Base-by-base conservation (phyloP, 2,113 vertebrate species). In the Vulpes lagopus region DNA sequence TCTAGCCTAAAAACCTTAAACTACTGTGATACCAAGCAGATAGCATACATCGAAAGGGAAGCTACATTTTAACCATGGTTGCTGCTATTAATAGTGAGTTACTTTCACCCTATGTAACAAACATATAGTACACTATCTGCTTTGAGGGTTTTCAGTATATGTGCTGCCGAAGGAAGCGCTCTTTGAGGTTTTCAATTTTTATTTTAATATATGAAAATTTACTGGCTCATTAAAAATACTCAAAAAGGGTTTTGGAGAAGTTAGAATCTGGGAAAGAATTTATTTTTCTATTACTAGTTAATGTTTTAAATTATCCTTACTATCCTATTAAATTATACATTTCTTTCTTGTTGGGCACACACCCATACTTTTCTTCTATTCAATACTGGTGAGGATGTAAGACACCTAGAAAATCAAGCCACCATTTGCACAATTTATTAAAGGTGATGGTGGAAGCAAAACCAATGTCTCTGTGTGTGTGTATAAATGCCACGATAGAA, bases 11-110 rank as follows among this genome's bases (percentile, higher is more conserved):
- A 5, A 76, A 65, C 16, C 27, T 94, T 86, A 69, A 93, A 49
- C 20, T 87, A 53, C 49, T 78, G 2, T 38, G 1, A 67, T 73
- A 67, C 16, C 25, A 69, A 17, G 12, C 76, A 73, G 22, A 76
- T 35, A 51, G 14, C 51, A 81, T 60, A n/a, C 11, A 53, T 91
- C 12, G 6, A 14, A 92, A 4, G 64, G 25, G 76, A 87, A 55
- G 32, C 35, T 93, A 16, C 19, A 96, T 73, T 84, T 95, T 89
- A 78, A 94, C 49, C 59, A 25, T 65, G 67, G 3, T 35, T 27
- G 67, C 16, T 87, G 20, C 16, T 71, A 69, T 64, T 84, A 90
- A 84, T 76, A 79, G 71, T 83, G 32, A 94, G 12, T 71, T 96
- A 51, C 3, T 32, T 83, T 76, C 16, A 88, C n/a, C 17, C 3